Base-by-base conservation (phyloP, 2,113 vertebrate genomes). In the Labrus mixtus region DNA sequence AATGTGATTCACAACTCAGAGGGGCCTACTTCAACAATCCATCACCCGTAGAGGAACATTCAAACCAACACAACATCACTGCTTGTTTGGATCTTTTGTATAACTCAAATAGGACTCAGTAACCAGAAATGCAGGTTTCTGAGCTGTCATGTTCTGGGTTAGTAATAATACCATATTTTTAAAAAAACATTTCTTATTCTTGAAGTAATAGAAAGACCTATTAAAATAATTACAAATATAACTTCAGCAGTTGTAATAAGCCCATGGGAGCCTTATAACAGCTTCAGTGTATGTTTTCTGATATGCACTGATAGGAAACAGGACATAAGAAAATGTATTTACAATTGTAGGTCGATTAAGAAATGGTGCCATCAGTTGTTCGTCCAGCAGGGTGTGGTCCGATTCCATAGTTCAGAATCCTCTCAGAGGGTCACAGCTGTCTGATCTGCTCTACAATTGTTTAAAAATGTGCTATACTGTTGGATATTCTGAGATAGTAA, bases 1-100 rank as follows among this genome's bases (percentile, higher is more conserved):
- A 94, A 91, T 17, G 87, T 92, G 89, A 94, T 93, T 92, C 91
- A 93, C 90, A 91, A 89, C 91, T 88, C 89, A 83, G 79, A 89
- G 79, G 78, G 84, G 79, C 56, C 68, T 67, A 78, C 76, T 83
- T 75, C 77, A 79, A 76, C 89, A 79, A 91, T 93, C 87, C 85
- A 92, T 93, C 90, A 92, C 69, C 55, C 45, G 58, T 10, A 65
- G 74, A 81, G 80, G 71, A 90, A 89, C 78, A 83, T 73, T 93
- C 76, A 93, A 90, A 86, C 79, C 69, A 80, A 69, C 77, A 88
- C 58, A 79, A 71, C 76, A 75, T 74, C 48, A 51, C 39, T 36
- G 45, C 29, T 48, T 66, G 64, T 59, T 75, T 43, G 57, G 58
- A 48, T 81, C 43, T 58, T 19, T 41, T 56, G 10, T 36, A 10